A percentile compares a stretch with the other conserved stretches of the same genome.
phyloP scores from a whole-genome alignment of 2,113 vertebrate genomes.

The Glaucidium brasilianum region DNA sequence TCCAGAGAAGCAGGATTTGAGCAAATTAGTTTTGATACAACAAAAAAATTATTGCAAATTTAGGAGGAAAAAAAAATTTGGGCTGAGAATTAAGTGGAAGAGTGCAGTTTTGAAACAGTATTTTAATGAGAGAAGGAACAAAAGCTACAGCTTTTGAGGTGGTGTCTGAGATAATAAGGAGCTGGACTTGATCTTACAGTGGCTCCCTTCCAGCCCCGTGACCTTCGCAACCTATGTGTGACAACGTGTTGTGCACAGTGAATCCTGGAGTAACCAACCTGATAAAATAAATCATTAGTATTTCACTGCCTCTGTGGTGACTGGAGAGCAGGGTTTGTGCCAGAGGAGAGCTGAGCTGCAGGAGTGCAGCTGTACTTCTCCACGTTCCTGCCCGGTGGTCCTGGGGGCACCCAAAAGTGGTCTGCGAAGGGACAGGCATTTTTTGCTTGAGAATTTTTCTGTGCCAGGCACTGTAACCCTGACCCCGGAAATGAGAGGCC shows the following conservation, averaged over 20 bases:
- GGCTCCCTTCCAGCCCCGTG: neutral
- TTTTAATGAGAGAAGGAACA: neutral
- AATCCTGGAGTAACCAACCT: neutral
- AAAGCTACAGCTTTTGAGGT: neutral
- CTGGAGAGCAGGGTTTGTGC: neutral
- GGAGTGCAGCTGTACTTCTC: neutral
- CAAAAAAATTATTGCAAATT: neutral
- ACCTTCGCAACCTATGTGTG: neutral
- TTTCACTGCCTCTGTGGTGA: neutral
- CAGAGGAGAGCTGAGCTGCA: neutral
- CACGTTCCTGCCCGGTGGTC: neutral
- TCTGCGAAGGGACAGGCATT: neutral
- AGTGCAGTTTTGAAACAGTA: neutral
- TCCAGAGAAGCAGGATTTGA: neutral
- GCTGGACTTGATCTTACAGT: neutral
- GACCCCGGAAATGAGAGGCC: neutral
- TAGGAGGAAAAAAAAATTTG: neutral
- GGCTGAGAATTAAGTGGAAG: neutral
- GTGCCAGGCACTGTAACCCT: neutral
- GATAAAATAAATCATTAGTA: neutral
- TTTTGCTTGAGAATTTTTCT: neutral
- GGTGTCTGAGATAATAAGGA: neutral
- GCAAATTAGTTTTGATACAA: neutral
- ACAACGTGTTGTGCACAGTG: fast-evolving
- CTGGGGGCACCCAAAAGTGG: neutral